Base-by-base conservation (phyloP, 1,140 invertebrate genomes). In the Lordiphosa collinella region DNA sequence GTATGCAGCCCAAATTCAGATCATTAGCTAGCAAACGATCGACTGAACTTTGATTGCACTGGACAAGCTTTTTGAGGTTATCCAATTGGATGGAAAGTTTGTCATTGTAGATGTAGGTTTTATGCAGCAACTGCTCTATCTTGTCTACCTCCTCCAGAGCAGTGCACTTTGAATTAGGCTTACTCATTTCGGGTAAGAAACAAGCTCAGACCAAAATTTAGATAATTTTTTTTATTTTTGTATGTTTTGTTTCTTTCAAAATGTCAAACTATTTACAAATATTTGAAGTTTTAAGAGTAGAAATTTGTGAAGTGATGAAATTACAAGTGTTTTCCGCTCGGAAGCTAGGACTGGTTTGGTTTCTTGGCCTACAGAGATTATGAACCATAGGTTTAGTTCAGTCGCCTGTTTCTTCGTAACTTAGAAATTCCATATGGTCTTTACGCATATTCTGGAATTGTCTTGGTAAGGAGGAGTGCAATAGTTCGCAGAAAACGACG, bases 41-140 rank as follows among this genome's bases (percentile, higher is more conserved):
- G 10, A 71, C 49, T 5, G 36, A 13, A 0, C 1, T 35, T 16
- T 36, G 46, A 35, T 78, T 76, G 12, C 4, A 25, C 3, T 37
- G 34, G n/a, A 72, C 25, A 6, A 71, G 3, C 1, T 18, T 34
- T 4, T 62, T 72, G 0, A 71, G 9, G n/a, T 55, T 37, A 0
- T 22, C 12, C 2, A 76, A 41, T 1, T 67, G 49, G 0, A 4
- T 18, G 3, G 14, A 12, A 3, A 78, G 40, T 32, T 12, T 22
- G 5, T 41, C n/a, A 12, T 58, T 60, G 6, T 63, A 76, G 2
- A 31, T 10, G 13, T 64, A 38, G 10, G 69, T 51, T 34, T 11
- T 62, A n/a, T 41, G 14, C 11, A 78, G 12, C 29, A 57, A 29
- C 5, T 18, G 22, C 13, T 71, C 55, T 38, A 60, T 13, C 10